Percentiles rank a stretch among this genome's conserved stretches.
Evolutionary conservation across 2,797 vertebrate genomes (phyloP).

Genomic region (Fratercula arctica): DNA sequence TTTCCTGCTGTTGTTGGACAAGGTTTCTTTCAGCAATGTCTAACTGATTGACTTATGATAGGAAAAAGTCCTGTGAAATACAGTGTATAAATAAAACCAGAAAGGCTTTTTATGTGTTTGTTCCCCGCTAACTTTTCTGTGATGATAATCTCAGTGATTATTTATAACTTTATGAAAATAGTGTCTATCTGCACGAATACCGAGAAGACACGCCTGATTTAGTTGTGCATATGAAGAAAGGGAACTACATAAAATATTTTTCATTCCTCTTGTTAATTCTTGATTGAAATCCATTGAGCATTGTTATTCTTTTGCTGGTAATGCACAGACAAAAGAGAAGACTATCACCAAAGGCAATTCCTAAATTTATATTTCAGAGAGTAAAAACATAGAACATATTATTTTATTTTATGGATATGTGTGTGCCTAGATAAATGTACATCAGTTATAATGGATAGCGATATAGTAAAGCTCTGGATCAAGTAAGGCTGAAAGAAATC

Average conservation of each 20-base stretch:
- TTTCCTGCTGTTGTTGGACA: background rate
- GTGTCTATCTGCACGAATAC: background rate
- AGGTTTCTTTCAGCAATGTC: background rate
- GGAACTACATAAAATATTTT: slow-evolving; percentile 12
- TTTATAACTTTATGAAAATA: slow-evolving; percentile 28
- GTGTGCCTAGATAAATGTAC: background rate
- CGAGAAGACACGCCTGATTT: background rate
- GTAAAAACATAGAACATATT: background rate
- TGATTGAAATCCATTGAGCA: slow-evolving; percentile 10
- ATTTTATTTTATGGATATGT: background rate
- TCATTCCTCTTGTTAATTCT: slow-evolving; percentile 31
- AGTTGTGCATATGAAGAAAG: background rate
- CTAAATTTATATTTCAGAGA: slow-evolving; percentile 19
- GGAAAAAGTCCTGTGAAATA: slow-evolving; percentile 1
- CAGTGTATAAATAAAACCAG: background rate
- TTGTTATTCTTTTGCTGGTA: background rate
- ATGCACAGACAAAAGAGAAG: background rate
- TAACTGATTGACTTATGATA: background rate
- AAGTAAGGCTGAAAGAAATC: background rate
- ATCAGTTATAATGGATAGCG: background rate
- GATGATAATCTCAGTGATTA: background rate
- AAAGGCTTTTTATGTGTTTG: background rate
- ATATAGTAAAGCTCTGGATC: background rate
- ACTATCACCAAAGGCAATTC: background rate
- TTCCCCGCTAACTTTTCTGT: background rate